A percentile compares a stretch with the other conserved stretches of the same genome.
Conservation (phyloP, 2,888 invertebrate genomes). For the Lasioglossum calceatum region DNA sequence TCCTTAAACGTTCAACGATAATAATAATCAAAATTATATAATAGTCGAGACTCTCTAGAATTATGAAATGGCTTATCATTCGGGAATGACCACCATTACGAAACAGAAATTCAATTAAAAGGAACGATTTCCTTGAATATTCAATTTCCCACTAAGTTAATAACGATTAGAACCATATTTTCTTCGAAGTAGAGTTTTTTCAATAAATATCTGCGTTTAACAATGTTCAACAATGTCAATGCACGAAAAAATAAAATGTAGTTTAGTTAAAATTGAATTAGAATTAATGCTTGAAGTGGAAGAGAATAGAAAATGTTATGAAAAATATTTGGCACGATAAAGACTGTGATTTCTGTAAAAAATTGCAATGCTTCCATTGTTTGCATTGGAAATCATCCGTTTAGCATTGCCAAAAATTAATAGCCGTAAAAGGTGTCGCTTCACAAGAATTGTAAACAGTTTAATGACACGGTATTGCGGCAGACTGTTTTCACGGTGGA, state of each 20-base stretch:
- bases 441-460: background rate
- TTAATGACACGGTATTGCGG: slow-evolving; percentile 11
- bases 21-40: background rate
- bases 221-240: too few relatives aligned
- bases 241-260: background rate
- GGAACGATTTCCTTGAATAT: background rate
- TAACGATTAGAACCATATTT: background rate
- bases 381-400: background rate
- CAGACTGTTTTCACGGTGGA: slow-evolving; percentile 16
- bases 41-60: background rate
- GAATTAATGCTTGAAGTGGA: background rate
- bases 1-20: background rate
- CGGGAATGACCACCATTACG: background rate
- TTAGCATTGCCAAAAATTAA: background rate
- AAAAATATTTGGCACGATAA: background rate
- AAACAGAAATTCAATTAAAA: background rate
- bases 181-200: background rate
- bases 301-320: background rate
- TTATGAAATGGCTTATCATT: background rate
- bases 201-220: background rate
- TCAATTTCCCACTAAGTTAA: background rate
- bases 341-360: background rate
- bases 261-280: background rate
- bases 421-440: background rate
- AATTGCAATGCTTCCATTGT: background rate